These are phyloP conservation scores for Cephalopachus bancanus DNA, from an alignment of 2,797 vertebrate species.

Conservation along the genomic window DNA sequence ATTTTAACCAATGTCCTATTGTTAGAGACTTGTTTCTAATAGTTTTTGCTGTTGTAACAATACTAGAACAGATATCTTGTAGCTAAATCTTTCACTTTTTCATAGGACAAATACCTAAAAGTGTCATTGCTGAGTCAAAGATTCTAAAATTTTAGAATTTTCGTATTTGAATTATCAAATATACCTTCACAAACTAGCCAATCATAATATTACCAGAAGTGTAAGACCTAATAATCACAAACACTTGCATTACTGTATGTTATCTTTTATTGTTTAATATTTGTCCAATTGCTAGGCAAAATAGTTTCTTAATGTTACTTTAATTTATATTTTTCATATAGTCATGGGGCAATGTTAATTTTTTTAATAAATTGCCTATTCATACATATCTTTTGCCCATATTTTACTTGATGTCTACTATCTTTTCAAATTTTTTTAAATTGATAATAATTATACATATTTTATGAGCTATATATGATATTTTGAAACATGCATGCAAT, in stretches of 20 bases:
- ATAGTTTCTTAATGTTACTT: neutral
- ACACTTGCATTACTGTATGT: neutral
- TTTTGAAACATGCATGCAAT: no score
- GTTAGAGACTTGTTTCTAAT: neutral
- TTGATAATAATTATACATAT: no score
- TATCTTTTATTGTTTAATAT: neutral
- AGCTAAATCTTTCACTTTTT: neutral
- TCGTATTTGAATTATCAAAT: conserved; percentile 6
- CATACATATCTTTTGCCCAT: neutral
- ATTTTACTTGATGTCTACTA: neutral
- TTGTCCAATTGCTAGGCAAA: neutral
- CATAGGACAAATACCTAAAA: neutral
- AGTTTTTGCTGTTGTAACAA: neutral
- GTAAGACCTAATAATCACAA: neutral
- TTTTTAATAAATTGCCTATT: neutral
- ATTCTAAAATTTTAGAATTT: neutral
- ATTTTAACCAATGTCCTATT: neutral
- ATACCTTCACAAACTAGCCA: neutral
- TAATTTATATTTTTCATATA: neutral
- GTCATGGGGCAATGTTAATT: neutral
- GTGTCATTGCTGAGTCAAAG: neutral
- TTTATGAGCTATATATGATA: no score
- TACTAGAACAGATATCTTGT: neutral
- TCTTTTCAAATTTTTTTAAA: neutral
- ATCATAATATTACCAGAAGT: neutral